These are phyloP conservation scores for Acanthosepion esculentum DNA, from an alignment of 2,888 invertebrate genomes.

Conservation along the genomic window DNA sequence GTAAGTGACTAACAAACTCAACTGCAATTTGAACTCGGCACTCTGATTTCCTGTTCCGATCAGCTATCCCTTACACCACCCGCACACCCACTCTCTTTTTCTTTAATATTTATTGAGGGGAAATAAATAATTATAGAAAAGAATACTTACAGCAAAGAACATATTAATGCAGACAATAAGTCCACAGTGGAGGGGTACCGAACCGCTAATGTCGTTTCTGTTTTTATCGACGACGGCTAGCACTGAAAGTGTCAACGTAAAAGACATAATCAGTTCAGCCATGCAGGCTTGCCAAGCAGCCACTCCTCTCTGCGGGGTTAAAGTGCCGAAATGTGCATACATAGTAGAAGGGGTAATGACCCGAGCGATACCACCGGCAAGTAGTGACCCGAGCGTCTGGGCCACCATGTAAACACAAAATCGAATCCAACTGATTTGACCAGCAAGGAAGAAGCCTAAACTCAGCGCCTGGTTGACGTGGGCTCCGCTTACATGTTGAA, in stretches of 20 bases:
- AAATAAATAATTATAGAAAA: background rate
- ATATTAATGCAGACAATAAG: constrained; percentile 61
- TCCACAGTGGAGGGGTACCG: constrained; percentile 61
- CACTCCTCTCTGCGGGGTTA: constrained; percentile 56
- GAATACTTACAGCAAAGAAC: constrained; percentile 59
- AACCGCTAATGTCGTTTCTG: constrained; percentile 58
- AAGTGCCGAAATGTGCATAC: constrained; percentile 57
- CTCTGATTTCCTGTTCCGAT: too few species aligned
- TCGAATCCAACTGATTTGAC: constrained; percentile 48
- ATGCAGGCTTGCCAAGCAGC: constrained; percentile 58
- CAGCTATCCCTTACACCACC: too few species aligned
- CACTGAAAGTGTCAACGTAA: constrained; percentile 58
- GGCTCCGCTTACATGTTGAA: constrained; percentile 61
- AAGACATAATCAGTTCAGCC: constrained; percentile 60
- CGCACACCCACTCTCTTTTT: too few species aligned
- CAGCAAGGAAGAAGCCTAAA: constrained; percentile 50
- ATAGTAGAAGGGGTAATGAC: constrained; percentile 54
- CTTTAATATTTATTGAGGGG: too few species aligned
- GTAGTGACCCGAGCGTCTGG: constrained; percentile 58
- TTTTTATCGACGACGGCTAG: constrained; percentile 59
- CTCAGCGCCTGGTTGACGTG: constrained; percentile 64
- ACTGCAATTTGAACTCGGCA: too few species aligned
- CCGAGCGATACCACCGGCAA: constrained; percentile 56
- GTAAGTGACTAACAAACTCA: too few species aligned
- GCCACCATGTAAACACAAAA: constrained; percentile 57